phyloP scores from a whole-genome alignment of 2,797 vertebrate species.

The Agapornis canus region DNA sequence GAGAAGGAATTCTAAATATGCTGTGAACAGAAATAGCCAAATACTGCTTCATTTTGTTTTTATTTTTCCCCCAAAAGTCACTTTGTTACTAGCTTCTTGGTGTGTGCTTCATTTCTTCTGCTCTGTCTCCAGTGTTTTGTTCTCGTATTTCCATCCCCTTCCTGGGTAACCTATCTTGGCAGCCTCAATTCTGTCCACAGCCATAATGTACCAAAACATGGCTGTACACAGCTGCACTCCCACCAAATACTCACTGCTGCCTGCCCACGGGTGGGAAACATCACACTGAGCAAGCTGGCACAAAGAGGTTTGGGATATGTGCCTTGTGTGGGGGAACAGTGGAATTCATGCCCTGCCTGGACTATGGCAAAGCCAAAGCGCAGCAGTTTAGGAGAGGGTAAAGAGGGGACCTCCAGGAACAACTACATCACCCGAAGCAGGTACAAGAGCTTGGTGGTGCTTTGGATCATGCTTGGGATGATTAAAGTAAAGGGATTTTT shows the following conservation, averaged over 20 bases:
- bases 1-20: constrained; percentile 6
- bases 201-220: accelerated
- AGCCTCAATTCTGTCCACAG: not conserved
- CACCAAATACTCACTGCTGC: not conserved
- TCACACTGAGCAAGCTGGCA: accelerated
- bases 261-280: not conserved
- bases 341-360: accelerated
- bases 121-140: not conserved
- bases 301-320: not conserved
- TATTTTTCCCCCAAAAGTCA: not conserved
- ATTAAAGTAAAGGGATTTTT: not conserved
- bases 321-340: not conserved
- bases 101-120: not conserved
- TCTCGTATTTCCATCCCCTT: not conserved
- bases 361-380: not conserved
- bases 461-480: not conserved
- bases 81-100: not conserved
- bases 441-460: not conserved
- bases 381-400: not conserved
- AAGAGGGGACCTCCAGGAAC: not conserved
- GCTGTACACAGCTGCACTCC: not conserved
- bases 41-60: not conserved
- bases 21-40: not conserved
- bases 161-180: not conserved
- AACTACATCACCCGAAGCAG: not conserved